These are phyloP conservation scores for Mobula hypostoma DNA, from an alignment of 2,113 vertebrate species.

Conservation along the genomic window DNA sequence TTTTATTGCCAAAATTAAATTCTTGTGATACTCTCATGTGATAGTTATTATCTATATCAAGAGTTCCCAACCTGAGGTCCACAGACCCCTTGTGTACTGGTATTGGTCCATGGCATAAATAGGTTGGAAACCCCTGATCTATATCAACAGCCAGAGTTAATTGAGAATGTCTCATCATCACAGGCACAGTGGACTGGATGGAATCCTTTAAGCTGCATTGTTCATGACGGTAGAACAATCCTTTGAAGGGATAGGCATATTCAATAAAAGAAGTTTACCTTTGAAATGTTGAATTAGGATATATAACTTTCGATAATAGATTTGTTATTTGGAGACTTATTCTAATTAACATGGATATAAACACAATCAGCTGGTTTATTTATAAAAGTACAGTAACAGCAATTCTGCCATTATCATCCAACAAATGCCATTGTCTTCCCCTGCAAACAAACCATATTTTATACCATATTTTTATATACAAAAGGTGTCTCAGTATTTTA, in stretches of 20 bases:
- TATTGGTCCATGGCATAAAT: too few relatives aligned
- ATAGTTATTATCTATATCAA: neutral
- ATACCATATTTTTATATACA: neutral
- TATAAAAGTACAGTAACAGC: neutral
- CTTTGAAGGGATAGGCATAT: neutral
- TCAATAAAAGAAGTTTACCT: neutral
- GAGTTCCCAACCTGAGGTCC: too few relatives aligned
- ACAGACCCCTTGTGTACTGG: too few relatives aligned
- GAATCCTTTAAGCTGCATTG: neutral
- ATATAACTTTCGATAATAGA: constrained; percentile 10
- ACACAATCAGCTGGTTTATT: neutral
- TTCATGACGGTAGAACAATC: neutral
- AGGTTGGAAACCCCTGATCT: too few relatives aligned
- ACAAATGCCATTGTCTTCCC: neutral
- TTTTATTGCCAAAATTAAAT: neutral
- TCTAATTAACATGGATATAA: neutral
- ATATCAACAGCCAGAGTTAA: neutral
- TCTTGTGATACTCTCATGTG: neutral
- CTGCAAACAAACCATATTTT: neutral
- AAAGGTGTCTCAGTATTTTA: neutral
- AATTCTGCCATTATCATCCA: neutral
- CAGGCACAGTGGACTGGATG: neutral
- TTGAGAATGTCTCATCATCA: neutral
- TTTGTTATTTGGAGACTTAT: neutral
- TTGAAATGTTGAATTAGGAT: neutral